Base-by-base conservation (phyloP, 2,797 vertebrate genomes). In the Synaphobranchus kaupii region DNA sequence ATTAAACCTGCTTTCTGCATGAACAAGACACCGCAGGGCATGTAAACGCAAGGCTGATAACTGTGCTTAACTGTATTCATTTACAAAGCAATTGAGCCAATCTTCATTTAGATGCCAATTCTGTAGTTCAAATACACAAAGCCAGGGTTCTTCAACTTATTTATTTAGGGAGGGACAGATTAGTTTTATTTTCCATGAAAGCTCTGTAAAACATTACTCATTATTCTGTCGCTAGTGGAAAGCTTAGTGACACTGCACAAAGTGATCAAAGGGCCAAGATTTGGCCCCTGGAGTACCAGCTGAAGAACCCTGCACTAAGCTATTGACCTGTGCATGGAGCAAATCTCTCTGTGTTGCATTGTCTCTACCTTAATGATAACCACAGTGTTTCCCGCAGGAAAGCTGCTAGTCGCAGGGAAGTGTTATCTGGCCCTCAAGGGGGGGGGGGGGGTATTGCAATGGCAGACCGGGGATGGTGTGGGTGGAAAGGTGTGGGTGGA, bases 1-100 rank as follows among this genome's bases (percentile, higher is more conserved):
- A 88, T 56, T 83, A 31, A 56, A 31, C 25, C 52, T 8, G 4
- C 54, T 34, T 83, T 83, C 81, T n/a, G 54, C 80, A n/a, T 17
- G 50, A n/a, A 83, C 80, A n/a, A 54, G 50, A n/a, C 48, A 83
- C n/a, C 9, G 39, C 39, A 39, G 3, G 39, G 52, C 34, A 81
- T 60, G 56, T 39, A 63, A 48, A 71, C 4, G 54, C 34, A 13
- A 78, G 31, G n/a, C 56, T 83, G n/a, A 83, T 15, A 4, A 17
- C 10, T 4, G 73, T 20, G 34, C 34, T 10, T 12, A 25, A n/a
- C 34, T 8, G 10, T 28, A 28, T 7, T n/a, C 28, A 22, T 63
- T 63, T 20, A 60, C 58, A 63, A 63, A 6, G 20, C 20, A 25
- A 68, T 83, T 44, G 1, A 56, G n/a, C n/a, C 4, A n/a, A 56